These are phyloP conservation scores for Anthrax anthrax DNA, from an alignment of 2,888 invertebrate genomes.

Conservation along the genomic window DNA sequence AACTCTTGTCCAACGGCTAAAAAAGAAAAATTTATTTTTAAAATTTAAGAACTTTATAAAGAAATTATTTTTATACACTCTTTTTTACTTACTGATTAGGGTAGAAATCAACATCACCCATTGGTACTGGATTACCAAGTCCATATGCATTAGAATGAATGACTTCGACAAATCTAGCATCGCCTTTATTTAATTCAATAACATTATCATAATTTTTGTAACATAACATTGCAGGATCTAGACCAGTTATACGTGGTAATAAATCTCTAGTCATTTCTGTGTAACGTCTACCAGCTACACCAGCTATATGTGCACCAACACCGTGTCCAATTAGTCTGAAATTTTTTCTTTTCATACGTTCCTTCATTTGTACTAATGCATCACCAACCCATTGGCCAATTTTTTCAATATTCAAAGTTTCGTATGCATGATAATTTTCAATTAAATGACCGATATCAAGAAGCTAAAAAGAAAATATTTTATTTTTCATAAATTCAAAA, in stretches of 20 bases:
- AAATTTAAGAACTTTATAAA: no score
- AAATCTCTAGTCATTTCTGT: slow-evolving; percentile 23
- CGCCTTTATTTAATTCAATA: slow-evolving; percentile 25
- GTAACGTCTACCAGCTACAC: slow-evolving; percentile 25
- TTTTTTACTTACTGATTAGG: slow-evolving; percentile 20
- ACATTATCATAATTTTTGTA: slow-evolving; percentile 18
- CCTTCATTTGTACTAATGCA: not conserved
- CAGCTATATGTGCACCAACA: slow-evolving; percentile 28
- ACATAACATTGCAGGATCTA: slow-evolving; percentile 25
- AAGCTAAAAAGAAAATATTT: not conserved
- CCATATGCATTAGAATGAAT: slow-evolving; percentile 21
- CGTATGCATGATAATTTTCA: not conserved
- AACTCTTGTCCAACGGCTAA: slow-evolving; percentile 17
- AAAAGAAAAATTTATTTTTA: not conserved
- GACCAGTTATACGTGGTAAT: slow-evolving; percentile 28
- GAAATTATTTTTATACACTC: no score
- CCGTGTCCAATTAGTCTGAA: slow-evolving; percentile 28
- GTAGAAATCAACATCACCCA: slow-evolving; percentile 29
- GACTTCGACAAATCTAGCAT: slow-evolving; percentile 29
- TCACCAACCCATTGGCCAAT: slow-evolving; percentile 5
- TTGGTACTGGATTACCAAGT: slow-evolving; percentile 18
- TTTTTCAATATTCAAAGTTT: slow-evolving; percentile 1
- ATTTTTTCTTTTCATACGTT: slow-evolving; percentile 18
- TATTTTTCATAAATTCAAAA: not conserved
- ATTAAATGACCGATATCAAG: slow-evolving; percentile 4